Percentiles rank a stretch among this genome's conserved stretches.
These are phyloP conservation scores for Drosophila lowei DNA, from an alignment of 1,140 invertebrate species.

Conservation along the genomic window DNA sequence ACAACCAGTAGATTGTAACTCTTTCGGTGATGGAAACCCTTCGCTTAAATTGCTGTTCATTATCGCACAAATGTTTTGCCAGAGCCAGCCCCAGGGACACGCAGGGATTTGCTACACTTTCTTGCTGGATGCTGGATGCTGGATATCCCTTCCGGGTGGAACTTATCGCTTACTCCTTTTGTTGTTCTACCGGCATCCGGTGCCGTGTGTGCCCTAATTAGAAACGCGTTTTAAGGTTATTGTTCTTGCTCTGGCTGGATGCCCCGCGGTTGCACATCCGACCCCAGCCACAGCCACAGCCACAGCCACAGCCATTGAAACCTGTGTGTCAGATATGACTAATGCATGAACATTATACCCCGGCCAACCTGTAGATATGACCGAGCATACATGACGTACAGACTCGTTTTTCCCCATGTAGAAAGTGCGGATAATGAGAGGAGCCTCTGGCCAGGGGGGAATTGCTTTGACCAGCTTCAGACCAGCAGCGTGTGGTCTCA, in stretches of 20 bases:
- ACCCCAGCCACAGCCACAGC: conserved; percentile 29
- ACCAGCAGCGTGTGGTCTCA: not conserved
- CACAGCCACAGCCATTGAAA: conserved; percentile 6
- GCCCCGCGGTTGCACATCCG: conserved; percentile 22
- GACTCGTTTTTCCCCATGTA: not conserved
- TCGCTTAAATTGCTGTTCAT: conserved; percentile 14
- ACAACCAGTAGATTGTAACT: not conserved
- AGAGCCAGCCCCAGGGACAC: conserved; percentile 5
- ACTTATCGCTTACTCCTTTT: conserved; percentile 1
- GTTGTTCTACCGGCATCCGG: conserved; percentile 1
- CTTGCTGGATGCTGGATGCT: too few relatives aligned
- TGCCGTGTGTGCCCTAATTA: conserved; percentile 56
- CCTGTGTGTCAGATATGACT: conserved; percentile 64
- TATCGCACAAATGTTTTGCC: conserved; percentile 32
- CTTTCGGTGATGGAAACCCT: not conserved
- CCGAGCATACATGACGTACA: not conserved
- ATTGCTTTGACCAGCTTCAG: conserved; percentile 28
- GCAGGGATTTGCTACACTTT: too few relatives aligned
- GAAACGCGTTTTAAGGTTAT: conserved; percentile 60
- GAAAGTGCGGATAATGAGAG: conserved; percentile 66
- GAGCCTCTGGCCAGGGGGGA: conserved; percentile 33
- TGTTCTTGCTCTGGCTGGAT: conserved; percentile 41
- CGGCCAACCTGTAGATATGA: conserved; percentile 19
- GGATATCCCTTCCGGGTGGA: not conserved
- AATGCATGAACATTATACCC: conserved; percentile 68